Evolutionary conservation across 2,888 invertebrate genomes (phyloP).

Genomic region (Gastracanthus pulcherrimus): DNA sequence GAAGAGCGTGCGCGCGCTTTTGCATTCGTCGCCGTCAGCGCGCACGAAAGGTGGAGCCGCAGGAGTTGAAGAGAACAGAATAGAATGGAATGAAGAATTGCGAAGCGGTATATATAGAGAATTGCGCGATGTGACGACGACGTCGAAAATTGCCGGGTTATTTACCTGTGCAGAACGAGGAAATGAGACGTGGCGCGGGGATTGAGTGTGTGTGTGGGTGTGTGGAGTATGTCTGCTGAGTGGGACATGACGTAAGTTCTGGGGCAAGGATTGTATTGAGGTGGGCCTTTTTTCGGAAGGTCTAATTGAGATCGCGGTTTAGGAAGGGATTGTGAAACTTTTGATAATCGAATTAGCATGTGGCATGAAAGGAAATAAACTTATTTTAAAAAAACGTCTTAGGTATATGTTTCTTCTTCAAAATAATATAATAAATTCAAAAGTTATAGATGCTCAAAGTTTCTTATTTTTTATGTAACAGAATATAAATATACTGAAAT

Average conservation of each 20-base stretch:
- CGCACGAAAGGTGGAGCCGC: not conserved
- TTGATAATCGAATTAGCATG: too few species aligned
- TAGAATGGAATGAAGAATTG: too few species aligned
- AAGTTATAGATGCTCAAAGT: too few species aligned
- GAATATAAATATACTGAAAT: too few species aligned
- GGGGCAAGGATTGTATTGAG: not conserved
- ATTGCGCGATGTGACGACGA: not conserved
- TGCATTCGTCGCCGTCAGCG: not conserved
- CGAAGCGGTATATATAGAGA: not conserved
- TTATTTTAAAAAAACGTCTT: too few species aligned
- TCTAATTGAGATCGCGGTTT: not conserved
- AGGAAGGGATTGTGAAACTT: too few species aligned
- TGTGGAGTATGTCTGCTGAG: too few species aligned
- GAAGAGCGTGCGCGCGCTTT: not conserved
- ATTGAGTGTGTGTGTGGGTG: not conserved
- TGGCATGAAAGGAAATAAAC: too few species aligned
- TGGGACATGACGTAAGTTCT: slow-evolving; percentile 2
- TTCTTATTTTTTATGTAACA: too few species aligned
- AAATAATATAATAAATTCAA: too few species aligned
- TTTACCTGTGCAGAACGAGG: not conserved
- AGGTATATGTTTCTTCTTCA: too few species aligned
- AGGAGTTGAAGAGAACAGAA: not conserved
- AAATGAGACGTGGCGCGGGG: not conserved
- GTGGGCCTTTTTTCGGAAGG: not conserved
- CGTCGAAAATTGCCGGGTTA: slow-evolving; percentile 1